These are phyloP conservation scores for Ceratoteleas bidentatus DNA, from an alignment of 1,140 invertebrate species.

Conservation along the genomic window DNA sequence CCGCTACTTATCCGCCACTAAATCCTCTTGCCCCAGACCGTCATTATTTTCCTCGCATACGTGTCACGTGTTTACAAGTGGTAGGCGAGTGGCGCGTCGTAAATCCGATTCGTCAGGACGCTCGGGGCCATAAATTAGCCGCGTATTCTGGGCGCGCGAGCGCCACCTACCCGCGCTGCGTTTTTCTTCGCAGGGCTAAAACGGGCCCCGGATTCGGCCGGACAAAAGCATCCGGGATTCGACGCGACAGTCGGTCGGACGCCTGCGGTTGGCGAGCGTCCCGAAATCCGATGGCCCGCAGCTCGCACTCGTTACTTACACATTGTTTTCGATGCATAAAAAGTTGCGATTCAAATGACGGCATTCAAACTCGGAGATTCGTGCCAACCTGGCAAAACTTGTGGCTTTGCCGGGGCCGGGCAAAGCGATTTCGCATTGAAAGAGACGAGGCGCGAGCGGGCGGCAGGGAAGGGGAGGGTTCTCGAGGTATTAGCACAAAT, in stretches of 20 bases:
- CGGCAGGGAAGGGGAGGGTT: constrained; percentile 16
- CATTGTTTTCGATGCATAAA: constrained; percentile 58
- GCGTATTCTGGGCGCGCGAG: constrained; percentile 39
- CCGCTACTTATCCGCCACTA: constrained; percentile 23
- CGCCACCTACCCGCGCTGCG: constrained; percentile 1
- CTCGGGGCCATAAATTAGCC: constrained; percentile 50
- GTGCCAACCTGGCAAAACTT: constrained; percentile 71
- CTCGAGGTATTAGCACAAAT: constrained; percentile 62
- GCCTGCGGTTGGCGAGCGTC: constrained; percentile 51
- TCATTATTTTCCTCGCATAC: constrained; percentile 56
- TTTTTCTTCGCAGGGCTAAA: constrained; percentile 8
- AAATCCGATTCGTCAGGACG: constrained; percentile 56
- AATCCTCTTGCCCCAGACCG: constrained; percentile 16
- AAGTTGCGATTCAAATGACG: constrained; percentile 69
- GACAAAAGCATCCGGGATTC: constrained; percentile 30
- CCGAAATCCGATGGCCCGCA: constrained; percentile 46
- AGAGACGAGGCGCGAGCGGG: constrained; percentile 10
- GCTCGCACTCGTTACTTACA: constrained; percentile 45
- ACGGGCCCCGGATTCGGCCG: constrained; percentile 5
- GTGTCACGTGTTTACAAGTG: constrained; percentile 61
- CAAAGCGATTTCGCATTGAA: constrained; percentile 48
- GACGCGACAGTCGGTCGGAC: constrained; percentile 51
- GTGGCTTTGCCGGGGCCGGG: constrained; percentile 48
- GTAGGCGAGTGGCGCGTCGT: constrained; percentile 34
- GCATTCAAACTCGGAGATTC: constrained; percentile 66